Conservation (phyloP, 2,113 vertebrate genomes). For the Dermatemys mawii region DNA sequence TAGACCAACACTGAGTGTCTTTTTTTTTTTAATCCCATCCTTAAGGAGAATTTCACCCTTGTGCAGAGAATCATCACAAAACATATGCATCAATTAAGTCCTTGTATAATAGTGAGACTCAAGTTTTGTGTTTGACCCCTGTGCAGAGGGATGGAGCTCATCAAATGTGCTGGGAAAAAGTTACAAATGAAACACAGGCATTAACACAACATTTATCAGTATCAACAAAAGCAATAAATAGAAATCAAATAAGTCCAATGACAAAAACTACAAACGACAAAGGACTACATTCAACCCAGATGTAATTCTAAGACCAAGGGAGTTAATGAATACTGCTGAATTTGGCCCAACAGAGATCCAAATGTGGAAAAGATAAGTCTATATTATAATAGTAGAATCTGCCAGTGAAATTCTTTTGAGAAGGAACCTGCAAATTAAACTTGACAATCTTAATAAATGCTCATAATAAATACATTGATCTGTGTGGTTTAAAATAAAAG, state of each 20-base stretch:
- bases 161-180: background rate
- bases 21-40: background rate
- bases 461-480: background rate
- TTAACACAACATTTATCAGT: background rate
- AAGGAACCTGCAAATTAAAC: conserved; percentile 15
- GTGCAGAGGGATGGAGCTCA: background rate
- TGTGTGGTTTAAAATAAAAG: background rate
- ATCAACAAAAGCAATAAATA: background rate
- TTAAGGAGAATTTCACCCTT: background rate
- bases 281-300: background rate
- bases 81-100: background rate
- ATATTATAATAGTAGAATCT: background rate
- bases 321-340: background rate
- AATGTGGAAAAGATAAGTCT: background rate
- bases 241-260: background rate
- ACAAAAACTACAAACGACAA: background rate
- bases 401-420: background rate
- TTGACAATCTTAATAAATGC: background rate
- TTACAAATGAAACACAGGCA: background rate
- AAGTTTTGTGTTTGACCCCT: background rate
- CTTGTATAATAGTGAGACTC: background rate
- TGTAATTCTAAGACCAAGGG: background rate
- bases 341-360: background rate
- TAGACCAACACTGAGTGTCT: background rate
- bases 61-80: background rate